phyloP scores from a whole-genome alignment of 2,113 vertebrate genomes.

The Sphaerodactylus townsendi region DNA sequence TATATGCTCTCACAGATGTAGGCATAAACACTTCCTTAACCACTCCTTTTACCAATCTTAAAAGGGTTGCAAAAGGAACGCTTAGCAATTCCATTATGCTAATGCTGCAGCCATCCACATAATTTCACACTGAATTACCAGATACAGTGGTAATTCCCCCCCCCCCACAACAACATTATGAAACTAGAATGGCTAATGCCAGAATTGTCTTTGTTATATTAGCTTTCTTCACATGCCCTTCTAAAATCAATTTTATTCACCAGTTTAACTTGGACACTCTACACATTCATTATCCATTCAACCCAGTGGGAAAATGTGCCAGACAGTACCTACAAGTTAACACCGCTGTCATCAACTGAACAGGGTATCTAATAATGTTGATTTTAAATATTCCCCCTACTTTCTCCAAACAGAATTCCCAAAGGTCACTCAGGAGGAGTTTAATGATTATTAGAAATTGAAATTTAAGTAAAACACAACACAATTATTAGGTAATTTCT shows the following conservation, averaged over 20 bases:
- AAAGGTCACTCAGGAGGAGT: background rate
- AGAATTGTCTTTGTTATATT: background rate
- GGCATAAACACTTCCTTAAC: background rate
- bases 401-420: background rate
- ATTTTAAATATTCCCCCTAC: background rate
- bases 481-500: background rate
- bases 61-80: background rate
- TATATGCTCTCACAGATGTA: background rate
- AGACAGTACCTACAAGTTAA: constrained; percentile 49
- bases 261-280: constrained; percentile 56
- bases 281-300: constrained; percentile 43
- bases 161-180: background rate
- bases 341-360: constrained; percentile 34
- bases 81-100: background rate
- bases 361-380: background rate
- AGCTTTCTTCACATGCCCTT: constrained; percentile 58
- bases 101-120: background rate
- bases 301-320: constrained; percentile 63
- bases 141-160: background rate
- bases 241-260: constrained; percentile 41
- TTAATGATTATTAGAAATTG: background rate
- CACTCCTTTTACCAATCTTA: background rate
- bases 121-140: background rate
- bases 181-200: background rate
- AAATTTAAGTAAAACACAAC: background rate